Conservation (phyloP, 2,888 invertebrate species). For the Meganola albula region DNA sequence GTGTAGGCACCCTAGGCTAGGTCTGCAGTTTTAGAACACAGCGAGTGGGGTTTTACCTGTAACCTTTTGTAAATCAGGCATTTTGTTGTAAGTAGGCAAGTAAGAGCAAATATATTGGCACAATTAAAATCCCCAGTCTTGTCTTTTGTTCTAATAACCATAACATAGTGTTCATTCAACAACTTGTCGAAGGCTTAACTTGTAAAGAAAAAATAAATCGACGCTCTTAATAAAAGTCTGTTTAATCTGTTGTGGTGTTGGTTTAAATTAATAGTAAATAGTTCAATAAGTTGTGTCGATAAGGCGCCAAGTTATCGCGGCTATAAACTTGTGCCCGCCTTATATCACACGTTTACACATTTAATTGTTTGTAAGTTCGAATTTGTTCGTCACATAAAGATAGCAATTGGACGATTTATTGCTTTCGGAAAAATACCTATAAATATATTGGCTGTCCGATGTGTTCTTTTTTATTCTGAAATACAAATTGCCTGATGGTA, state of each 20-base stretch:
- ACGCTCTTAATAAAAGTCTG: conserved; percentile 25
- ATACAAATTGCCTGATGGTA: too few relatives aligned
- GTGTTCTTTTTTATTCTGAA: neutral
- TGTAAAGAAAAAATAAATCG: too few relatives aligned
- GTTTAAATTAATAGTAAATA: conserved; percentile 33
- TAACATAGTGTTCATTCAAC: too few relatives aligned
- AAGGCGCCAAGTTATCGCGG: conserved; percentile 26
- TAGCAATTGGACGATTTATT: conserved; percentile 25
- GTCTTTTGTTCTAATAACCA: too few relatives aligned
- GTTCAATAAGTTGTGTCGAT: conserved; percentile 33
- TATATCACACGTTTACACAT: conserved; percentile 31
- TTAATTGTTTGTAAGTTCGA: conserved; percentile 31
- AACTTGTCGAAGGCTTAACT: too few relatives aligned
- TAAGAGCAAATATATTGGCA: too few relatives aligned
- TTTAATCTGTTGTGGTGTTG: conserved; percentile 26
- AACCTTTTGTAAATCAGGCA: too few relatives aligned
- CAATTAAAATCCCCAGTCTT: too few relatives aligned
- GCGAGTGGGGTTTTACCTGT: too few relatives aligned
- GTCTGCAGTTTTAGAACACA: too few relatives aligned
- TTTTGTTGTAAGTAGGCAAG: too few relatives aligned
- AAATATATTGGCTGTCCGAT: neutral
- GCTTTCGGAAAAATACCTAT: conserved; percentile 13
- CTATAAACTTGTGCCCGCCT: conserved; percentile 10
- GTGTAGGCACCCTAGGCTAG: too few relatives aligned
- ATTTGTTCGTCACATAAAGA: conserved; percentile 30